Percentiles rank a stretch among this genome's conserved stretches.
These are phyloP conservation scores for Cheiracanthium punctorium DNA, from an alignment of 2,888 invertebrate genomes.

Conservation along the genomic window DNA sequence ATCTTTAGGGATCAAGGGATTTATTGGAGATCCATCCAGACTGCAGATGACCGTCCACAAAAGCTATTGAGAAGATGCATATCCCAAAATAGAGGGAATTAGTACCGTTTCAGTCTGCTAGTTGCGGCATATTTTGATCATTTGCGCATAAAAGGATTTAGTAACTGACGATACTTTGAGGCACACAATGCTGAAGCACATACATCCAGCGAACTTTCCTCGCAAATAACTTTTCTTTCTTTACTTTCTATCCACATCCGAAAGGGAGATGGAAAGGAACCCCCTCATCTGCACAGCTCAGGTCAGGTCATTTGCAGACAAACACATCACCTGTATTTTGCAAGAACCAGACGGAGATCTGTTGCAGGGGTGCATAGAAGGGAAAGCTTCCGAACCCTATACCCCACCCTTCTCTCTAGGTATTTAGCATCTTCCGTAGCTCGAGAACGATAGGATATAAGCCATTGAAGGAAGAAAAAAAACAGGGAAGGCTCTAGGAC, in stretches of 20 bases:
- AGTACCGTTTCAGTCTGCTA: neutral
- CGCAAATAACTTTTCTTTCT: neutral
- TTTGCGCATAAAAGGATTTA: neutral
- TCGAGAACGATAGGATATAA: slow-evolving; percentile 27
- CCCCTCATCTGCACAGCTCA: slow-evolving; percentile 11
- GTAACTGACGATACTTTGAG: neutral
- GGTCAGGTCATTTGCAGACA: slow-evolving; percentile 62
- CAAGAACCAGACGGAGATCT: neutral
- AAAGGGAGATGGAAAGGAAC: neutral
- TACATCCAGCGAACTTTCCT: neutral
- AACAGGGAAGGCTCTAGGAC: neutral
- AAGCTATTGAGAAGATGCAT: too few relatives aligned
- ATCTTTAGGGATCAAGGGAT: too few relatives aligned
- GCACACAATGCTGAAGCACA: neutral
- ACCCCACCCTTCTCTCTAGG: slow-evolving; percentile 20
- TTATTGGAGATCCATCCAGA: too few relatives aligned
- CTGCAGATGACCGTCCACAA: too few relatives aligned
- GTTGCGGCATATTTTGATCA: neutral
- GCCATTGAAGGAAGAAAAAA: too few relatives aligned
- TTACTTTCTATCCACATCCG: slow-evolving; percentile 13
- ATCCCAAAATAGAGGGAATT: neutral
- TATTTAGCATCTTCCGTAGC: slow-evolving; percentile 35
- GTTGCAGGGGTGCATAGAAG: neutral
- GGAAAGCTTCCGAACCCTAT: slow-evolving; percentile 5
- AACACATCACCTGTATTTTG: slow-evolving; percentile 23